Conservation (phyloP, 1,140 invertebrate species). For the Psilanteris sp. region DNA sequence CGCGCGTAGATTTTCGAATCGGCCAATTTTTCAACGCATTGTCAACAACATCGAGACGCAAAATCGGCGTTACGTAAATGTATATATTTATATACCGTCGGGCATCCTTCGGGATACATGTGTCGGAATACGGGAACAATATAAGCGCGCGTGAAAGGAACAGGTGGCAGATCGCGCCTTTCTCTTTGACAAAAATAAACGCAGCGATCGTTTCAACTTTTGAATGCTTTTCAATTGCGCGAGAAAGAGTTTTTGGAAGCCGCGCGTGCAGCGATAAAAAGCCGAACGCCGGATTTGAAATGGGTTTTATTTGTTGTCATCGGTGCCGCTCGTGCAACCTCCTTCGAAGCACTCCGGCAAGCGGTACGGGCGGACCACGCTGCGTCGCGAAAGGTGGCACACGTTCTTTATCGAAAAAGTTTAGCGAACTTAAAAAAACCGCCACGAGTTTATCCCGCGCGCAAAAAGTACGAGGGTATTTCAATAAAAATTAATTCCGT, state of each 20-base stretch:
- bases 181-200: constrained; percentile 16
- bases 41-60: constrained; percentile 28
- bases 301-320: constrained; percentile 33
- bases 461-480: constrained; percentile 43
- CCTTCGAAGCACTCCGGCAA: constrained; percentile 18
- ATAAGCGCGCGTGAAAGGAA: constrained; percentile 44
- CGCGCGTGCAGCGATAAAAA: background rate
- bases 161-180: constrained; percentile 38
- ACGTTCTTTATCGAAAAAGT: constrained; percentile 60
- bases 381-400: constrained; percentile 41
- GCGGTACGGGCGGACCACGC: constrained; percentile 26
- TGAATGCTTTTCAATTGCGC: constrained; percentile 13
- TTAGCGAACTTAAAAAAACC: constrained; percentile 20
- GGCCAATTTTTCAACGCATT: constrained; percentile 63
- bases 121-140: constrained; percentile 57
- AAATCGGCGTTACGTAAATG: too few species aligned
- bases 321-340: constrained; percentile 18
- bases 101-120: constrained; percentile 42
- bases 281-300: too few species aligned
- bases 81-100: too few species aligned
- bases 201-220: constrained; percentile 30
- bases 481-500: constrained; percentile 59
- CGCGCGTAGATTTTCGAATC: constrained; percentile 57
- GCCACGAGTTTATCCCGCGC: constrained; percentile 32
- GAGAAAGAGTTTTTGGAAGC: constrained; percentile 12